These are phyloP conservation scores for Acrossocheilus wenchowensis DNA, from an alignment of 2,797 vertebrate species.

Conservation along the genomic window DNA sequence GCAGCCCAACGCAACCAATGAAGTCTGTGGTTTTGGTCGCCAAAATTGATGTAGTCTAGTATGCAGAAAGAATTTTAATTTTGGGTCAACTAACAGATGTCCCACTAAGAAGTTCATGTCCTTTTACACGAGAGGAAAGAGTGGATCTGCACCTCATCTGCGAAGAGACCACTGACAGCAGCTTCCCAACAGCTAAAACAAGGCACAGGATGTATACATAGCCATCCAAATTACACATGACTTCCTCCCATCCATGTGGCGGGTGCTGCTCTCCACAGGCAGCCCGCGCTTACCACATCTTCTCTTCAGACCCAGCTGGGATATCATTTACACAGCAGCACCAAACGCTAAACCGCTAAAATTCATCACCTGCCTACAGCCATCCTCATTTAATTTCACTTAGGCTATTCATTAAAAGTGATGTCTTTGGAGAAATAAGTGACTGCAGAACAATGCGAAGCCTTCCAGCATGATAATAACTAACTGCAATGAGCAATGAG, in stretches of 20 bases:
- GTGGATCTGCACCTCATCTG: constrained; percentile 39
- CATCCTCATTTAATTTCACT: constrained; percentile 13
- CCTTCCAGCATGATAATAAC: background rate
- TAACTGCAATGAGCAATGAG: constrained; percentile 17
- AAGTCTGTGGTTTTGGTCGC: background rate
- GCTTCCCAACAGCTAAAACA: constrained; percentile 43
- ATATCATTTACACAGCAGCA: constrained; percentile 42
- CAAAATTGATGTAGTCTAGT: background rate
- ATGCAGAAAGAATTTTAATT: background rate
- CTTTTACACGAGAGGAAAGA: background rate
- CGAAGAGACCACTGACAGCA: constrained; percentile 27
- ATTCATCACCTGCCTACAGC: constrained; percentile 26
- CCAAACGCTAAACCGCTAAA: constrained; percentile 15
- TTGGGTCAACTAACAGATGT: background rate
- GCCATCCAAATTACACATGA: constrained; percentile 51
- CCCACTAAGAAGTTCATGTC: background rate
- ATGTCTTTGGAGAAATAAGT: constrained; percentile 11
- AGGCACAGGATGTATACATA: constrained; percentile 53
- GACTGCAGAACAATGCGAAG: background rate
- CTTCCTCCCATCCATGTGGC: constrained; percentile 15
- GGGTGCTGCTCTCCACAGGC: constrained; percentile 11
- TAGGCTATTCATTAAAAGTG: constrained; percentile 46
- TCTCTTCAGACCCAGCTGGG: constrained; percentile 30
- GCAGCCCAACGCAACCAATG: background rate
- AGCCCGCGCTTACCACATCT: background rate